These are phyloP conservation scores for Oasisia sp. DNA, from an alignment of 2,888 invertebrate genomes.

Conservation along the genomic window DNA sequence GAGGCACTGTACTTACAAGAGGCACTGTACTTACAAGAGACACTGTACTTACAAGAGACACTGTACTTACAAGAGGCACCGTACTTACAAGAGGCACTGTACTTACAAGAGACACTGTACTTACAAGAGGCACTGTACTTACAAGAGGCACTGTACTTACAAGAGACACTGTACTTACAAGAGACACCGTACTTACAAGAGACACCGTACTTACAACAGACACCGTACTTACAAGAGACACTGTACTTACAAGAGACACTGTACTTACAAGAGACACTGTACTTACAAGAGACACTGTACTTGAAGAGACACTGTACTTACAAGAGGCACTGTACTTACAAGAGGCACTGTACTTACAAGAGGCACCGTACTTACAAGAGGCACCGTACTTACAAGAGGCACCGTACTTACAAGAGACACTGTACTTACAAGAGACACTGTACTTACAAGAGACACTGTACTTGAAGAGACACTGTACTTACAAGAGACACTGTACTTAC, in stretches of 20 bases:
- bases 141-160: conserved; percentile 33
- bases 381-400: conserved; percentile 31
- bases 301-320: conserved; percentile 25
- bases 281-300: conserved; percentile 28
- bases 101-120: conserved; percentile 28
- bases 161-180: conserved; percentile 26
- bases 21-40: conserved; percentile 26
- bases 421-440: conserved; percentile 27
- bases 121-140: conserved; percentile 27
- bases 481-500: conserved; percentile 33
- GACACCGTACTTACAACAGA: too few species aligned
- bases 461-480: conserved; percentile 23
- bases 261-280: conserved; percentile 28
- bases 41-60: conserved; percentile 28
- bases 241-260: conserved; percentile 27
- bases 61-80: conserved; percentile 26
- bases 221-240: conserved; percentile 27
- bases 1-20: conserved; percentile 27
- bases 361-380: conserved; percentile 27
- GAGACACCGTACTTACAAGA: conserved; percentile 29
- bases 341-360: conserved; percentile 26
- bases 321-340: conserved; percentile 31
- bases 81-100: conserved; percentile 27
- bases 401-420: too few species aligned
- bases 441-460: conserved; percentile 27